phyloP scores from a whole-genome alignment of 1,140 invertebrate species.

The Pygmarrhopalites habei region DNA sequence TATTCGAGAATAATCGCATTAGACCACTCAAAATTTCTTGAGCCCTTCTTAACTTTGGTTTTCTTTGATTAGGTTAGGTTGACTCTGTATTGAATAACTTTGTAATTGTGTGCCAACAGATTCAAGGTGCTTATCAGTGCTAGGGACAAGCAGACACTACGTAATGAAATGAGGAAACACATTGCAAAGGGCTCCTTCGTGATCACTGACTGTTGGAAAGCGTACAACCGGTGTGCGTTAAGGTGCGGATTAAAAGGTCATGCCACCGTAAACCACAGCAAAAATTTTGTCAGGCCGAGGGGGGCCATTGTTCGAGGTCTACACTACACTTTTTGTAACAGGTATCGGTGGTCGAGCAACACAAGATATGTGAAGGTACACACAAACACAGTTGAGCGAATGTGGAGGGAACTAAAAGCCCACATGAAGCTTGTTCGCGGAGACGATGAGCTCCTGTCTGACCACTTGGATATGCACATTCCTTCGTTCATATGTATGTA shows the following conservation, averaged over 20 bases:
- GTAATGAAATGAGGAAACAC: neutral
- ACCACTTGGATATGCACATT: too few species aligned
- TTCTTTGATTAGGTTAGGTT: too few species aligned
- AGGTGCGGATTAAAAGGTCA: neutral
- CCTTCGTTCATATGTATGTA: too few species aligned
- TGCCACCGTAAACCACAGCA: slow-evolving; percentile 12
- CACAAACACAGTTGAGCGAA: slow-evolving; percentile 7
- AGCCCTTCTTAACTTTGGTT: too few species aligned
- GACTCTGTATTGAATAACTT: too few species aligned
- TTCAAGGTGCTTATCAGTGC: neutral
- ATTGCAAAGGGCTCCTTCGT: neutral
- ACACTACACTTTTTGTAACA: neutral
- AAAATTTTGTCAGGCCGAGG: slow-evolving; percentile 13
- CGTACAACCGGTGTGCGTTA: neutral
- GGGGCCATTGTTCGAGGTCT: neutral
- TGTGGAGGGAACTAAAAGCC: slow-evolving; percentile 9
- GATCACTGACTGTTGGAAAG: neutral
- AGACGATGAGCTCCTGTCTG: too few species aligned
- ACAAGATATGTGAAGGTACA: neutral
- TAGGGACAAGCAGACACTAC: neutral
- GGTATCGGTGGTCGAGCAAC: neutral
- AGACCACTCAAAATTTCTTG: too few species aligned
- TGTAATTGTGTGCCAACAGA: too few species aligned
- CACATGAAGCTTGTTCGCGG: neutral
- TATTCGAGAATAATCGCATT: too few species aligned